These are phyloP conservation scores for Scalopus aquaticus DNA, from an alignment of 2,113 vertebrate species.

Conservation along the genomic window DNA sequence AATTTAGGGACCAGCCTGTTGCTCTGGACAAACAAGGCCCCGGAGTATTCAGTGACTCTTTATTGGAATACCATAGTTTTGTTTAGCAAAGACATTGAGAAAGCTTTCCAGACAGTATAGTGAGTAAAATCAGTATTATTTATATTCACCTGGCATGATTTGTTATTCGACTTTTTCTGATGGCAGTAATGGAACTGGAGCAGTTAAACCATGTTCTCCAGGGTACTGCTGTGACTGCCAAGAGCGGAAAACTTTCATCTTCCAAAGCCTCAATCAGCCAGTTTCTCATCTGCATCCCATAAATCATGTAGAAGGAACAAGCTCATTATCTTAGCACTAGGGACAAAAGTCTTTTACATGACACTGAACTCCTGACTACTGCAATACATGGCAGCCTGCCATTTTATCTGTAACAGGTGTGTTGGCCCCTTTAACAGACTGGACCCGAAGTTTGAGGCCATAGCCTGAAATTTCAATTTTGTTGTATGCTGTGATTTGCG, in stretches of 20 bases:
- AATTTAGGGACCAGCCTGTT: constrained; percentile 11
- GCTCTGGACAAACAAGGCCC: not conserved
- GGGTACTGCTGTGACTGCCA: constrained; percentile 63
- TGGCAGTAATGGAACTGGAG: constrained; percentile 59
- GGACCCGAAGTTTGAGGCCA: constrained; percentile 54
- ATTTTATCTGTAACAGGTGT: constrained; percentile 57
- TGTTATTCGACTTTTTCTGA: constrained; percentile 61
- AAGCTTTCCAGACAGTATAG: constrained; percentile 19
- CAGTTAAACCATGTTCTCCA: constrained; percentile 62
- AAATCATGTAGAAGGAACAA: constrained; percentile 77
- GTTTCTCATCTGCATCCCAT: constrained; percentile 76
- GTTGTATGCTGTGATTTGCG: constrained; percentile 38
- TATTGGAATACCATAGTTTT: not conserved
- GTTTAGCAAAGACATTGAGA: constrained; percentile 30
- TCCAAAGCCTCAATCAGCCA: constrained; percentile 75
- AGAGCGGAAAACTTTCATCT: constrained; percentile 74
- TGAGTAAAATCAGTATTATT: constrained; percentile 67
- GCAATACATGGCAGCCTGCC: constrained; percentile 60
- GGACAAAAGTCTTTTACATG: constrained; percentile 79
- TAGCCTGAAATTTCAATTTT: constrained; percentile 56
- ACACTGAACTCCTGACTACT: constrained; percentile 77
- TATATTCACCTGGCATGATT: constrained; percentile 71
- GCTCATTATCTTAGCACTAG: constrained; percentile 78
- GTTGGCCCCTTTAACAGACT: constrained; percentile 44
- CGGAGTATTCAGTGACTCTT: not conserved